These are phyloP conservation scores for Dolomedes plantarius DNA, from an alignment of 2,888 invertebrate genomes.

Conservation along the genomic window DNA sequence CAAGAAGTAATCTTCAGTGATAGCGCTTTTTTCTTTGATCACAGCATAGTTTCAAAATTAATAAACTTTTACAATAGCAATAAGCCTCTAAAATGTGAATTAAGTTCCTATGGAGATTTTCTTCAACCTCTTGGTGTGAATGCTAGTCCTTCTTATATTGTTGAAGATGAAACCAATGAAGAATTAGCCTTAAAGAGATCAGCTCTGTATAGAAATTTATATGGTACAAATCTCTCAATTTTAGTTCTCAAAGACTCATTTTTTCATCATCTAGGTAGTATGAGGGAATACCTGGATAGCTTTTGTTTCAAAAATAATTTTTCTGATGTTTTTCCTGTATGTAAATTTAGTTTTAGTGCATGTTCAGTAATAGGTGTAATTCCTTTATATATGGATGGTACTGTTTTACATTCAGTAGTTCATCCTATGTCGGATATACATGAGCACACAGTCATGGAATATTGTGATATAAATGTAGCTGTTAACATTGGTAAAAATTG, in stretches of 20 bases:
- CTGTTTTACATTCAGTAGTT: slow-evolving; percentile 76
- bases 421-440: slow-evolving; percentile 73
- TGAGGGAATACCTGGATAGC: slow-evolving; percentile 74
- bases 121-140: slow-evolving; percentile 77
- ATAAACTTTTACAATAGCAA: slow-evolving; percentile 75
- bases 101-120: slow-evolving; percentile 79
- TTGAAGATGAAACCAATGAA: slow-evolving; percentile 75
- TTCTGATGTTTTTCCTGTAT: slow-evolving; percentile 41
- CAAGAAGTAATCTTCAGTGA: slow-evolving; percentile 77
- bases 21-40: slow-evolving; percentile 78
- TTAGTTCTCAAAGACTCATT: slow-evolving; percentile 77
- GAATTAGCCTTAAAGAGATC: slow-evolving; percentile 74
- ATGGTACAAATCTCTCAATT: slow-evolving; percentile 75
- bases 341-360: slow-evolving; percentile 22
- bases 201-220: slow-evolving; percentile 75
- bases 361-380: slow-evolving; percentile 8
- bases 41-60: slow-evolving; percentile 76
- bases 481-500: slow-evolving; percentile 75
- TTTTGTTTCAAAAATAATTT: slow-evolving; percentile 65
- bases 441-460: slow-evolving; percentile 76
- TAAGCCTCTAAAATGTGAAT: slow-evolving; percentile 77
- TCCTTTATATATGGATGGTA: slow-evolving; percentile 32
- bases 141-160: slow-evolving; percentile 75
- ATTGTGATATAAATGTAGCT: slow-evolving; percentile 76
- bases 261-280: slow-evolving; percentile 79